Conservation (phyloP, 2,888 invertebrate species). For the Chloroclysta siterata region DNA sequence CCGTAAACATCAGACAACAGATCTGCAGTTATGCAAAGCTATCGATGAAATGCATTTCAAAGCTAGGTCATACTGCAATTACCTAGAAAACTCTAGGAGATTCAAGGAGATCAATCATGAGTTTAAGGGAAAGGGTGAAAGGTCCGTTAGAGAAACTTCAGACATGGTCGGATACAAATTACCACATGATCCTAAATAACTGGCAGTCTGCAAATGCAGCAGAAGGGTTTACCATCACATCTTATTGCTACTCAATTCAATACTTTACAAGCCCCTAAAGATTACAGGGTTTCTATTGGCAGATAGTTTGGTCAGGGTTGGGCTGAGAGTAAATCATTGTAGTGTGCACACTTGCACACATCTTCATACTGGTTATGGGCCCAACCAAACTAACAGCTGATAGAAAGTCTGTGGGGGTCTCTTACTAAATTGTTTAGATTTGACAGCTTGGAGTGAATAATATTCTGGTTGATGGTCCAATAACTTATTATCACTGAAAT, state of each 20-base stretch:
- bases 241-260: background rate
- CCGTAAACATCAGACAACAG: conserved; percentile 90
- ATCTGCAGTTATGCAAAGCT: conserved; percentile 92
- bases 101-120: conserved; percentile 89
- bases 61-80: conserved; percentile 91
- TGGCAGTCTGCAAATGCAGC: background rate
- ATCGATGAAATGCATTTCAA: conserved; percentile 91
- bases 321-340: too few species aligned
- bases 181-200: conserved; percentile 90
- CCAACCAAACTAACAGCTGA: too few species aligned
- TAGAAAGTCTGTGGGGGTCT: too few species aligned
- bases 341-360: too few species aligned
- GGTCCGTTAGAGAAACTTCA: conserved; percentile 90
- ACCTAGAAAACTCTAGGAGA: conserved; percentile 88
- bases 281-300: too few species aligned
- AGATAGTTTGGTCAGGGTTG: too few species aligned
- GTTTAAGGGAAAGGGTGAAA: conserved; percentile 93
- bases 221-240: background rate
- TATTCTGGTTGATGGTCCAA: too few species aligned
- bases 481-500: too few species aligned
- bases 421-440: too few species aligned
- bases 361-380: too few species aligned
- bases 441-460: too few species aligned
- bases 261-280: too few species aligned
- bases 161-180: conserved; percentile 93